These are phyloP conservation scores for Cossypha polioptera DNA, from an alignment of 2,797 vertebrate species.

Conservation along the genomic window DNA sequence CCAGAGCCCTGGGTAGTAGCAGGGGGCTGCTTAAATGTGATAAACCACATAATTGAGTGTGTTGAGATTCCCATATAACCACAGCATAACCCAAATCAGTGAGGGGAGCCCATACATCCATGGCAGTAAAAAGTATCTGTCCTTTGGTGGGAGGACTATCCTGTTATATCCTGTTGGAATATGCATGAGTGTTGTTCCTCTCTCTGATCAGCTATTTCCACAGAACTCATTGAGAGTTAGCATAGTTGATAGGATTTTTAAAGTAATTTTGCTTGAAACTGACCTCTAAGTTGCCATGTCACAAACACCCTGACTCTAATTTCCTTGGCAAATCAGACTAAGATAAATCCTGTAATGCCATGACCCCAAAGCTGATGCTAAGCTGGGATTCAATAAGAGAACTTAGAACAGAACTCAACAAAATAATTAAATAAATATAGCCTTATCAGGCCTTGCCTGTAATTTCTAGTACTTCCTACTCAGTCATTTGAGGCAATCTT, in stretches of 20 bases:
- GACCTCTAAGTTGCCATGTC: neutral
- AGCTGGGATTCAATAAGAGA: neutral
- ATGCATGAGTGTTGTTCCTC: neutral
- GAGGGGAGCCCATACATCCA: no score
- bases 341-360: neutral
- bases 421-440: neutral
- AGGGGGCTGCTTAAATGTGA: neutral
- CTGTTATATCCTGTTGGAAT: neutral
- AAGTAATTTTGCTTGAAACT: neutral
- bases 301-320: neutral
- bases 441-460: neutral
- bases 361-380: neutral
- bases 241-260: neutral
- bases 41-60: neutral
- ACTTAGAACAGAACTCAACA: neutral
- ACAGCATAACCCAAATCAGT: neutral
- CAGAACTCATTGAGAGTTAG: neutral
- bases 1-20: neutral
- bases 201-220: neutral
- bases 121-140: neutral
- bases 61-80: neutral
- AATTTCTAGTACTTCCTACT: neutral
- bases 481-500: neutral
- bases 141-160: neutral
- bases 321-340: neutral